Evolutionary conservation across 2,888 invertebrate genomes (phyloP), one percentile per base, ranked within the genome.

Genomic region (Melieria omissa): DNA sequence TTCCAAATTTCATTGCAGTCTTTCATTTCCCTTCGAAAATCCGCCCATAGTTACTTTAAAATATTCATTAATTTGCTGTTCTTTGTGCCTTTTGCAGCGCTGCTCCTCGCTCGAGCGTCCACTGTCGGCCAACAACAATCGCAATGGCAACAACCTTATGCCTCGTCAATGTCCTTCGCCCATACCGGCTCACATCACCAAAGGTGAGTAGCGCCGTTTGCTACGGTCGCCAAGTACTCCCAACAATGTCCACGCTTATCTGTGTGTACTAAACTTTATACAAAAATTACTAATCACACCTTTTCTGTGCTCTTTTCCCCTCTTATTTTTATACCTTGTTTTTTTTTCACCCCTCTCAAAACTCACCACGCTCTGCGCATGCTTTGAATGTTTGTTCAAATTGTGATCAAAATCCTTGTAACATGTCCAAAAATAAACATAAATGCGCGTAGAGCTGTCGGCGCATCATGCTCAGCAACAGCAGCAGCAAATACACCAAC

Each of bases 71-170:
- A 58, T 49, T 49, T 49, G 1, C 5, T n/a, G 9, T 47, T 29
- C 29, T 29, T 29, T 29, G 29, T 29, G 29, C 52, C 42, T 29
- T 69, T 79, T 83, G 46, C 77, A 92, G 90, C 89, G 94, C 76
- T 95, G 95, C 84, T 95, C 95, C n/a, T 95, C 95, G 0, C 86
- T 95, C 79, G 96, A 96, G 87, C 90, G 95, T 42, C 94, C 95
- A 0, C 84, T 89, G 3, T 88, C 93, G n/a, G 91, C 77, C 70
- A 85, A 85, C 67, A 84, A 87, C 62, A 82, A 80, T 74, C 82
- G 84, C 77, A 83, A 83, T 73, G 81, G 83, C 70, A 79, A 81
- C 55, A 84, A 81, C 77, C 74, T 86, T 82, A 86, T 78, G 88
- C 89, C 86, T 88, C 90, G 75, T 84, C 89, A 87, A 87, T 89